Evolutionary conservation across 2,797 vertebrate genomes (phyloP), one percentile per base, ranked within the genome.

Genomic region (Synaphobranchus kaupii): DNA sequence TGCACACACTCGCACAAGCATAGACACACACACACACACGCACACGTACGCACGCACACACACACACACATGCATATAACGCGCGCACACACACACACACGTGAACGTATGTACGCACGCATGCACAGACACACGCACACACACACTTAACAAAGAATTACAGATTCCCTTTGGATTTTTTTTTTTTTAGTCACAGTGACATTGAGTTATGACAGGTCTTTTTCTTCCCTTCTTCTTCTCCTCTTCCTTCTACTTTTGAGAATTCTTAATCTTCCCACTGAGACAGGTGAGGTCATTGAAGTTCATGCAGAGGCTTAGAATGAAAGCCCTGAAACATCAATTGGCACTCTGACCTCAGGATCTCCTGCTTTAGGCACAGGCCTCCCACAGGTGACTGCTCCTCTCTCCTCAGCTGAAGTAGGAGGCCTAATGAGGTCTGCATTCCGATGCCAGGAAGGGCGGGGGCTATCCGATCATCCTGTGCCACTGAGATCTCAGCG

Each of bases 271-370:
- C 86, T 86, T 47, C n/a, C 56, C 81, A 54, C 31, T 76, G 73
- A 82, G 81, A 84, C 88, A 86, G 88, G 88, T 89, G 71, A 86
- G 81, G 83, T 52, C 84, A 81, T 17, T 6, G 71, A 63, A 39
- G 85, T 88, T 86, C 87, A 86, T 12, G 50, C 66, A 68, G 58
- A 81, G 81, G 90, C 90, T 4, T 90, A 90, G 91, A 93, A 94
- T 95, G 91, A 95, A 94, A 95, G 92, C 60, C 92, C 0, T 44
- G 88, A 91, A 91, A 93, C 88, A 44, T 88, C 54, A 87, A 89
- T 90, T 82, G 91, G 91, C 92, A 92, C 89, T 92, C 83, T 94
- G 95, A 95, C 95, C 94, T 93, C 86, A 0, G 90, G 90, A 92
- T 94, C 91, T 93, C 91, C 93, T 93, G 93, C 91, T 92, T 91